Conservation (phyloP, 2,888 invertebrate species). For the Epiblema foenella region DNA sequence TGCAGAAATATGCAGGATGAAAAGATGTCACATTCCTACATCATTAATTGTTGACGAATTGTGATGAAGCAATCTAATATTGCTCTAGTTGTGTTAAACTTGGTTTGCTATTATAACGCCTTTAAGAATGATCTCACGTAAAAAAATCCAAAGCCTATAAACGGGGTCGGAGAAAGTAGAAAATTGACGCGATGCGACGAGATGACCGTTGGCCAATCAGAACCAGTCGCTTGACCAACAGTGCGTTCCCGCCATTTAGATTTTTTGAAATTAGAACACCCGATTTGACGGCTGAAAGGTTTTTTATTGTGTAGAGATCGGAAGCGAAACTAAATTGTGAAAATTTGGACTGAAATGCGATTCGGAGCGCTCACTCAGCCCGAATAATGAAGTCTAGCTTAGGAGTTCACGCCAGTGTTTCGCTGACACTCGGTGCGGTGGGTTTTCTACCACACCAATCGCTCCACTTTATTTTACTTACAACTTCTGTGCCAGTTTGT, state of each 20-base stretch:
- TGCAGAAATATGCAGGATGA: too few species aligned
- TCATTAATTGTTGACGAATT: not conserved
- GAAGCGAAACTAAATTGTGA: conserved; percentile 18
- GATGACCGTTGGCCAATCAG: conserved; percentile 70
- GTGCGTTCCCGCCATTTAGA: conserved; percentile 47
- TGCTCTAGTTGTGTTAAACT: not conserved
- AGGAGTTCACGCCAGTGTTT: conserved; percentile 63
- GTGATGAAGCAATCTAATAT: conserved; percentile 1
- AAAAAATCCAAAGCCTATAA: conserved; percentile 59
- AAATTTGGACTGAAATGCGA: conserved; percentile 31
- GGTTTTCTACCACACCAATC: conserved; percentile 54
- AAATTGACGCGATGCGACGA: conserved; percentile 64
- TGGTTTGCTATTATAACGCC: conserved; percentile 5
- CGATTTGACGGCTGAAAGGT: conserved; percentile 38
- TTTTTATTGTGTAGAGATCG: conserved; percentile 31
- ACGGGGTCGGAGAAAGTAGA: conserved; percentile 82
- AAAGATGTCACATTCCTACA: not conserved
- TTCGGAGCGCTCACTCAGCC: conserved; percentile 23
- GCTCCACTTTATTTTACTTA: conserved; percentile 44
- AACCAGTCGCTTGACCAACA: conserved; percentile 63
- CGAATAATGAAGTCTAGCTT: conserved; percentile 13
- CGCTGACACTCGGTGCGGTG: conserved; percentile 71
- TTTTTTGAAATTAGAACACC: conserved; percentile 50
- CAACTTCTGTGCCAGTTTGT: conserved; percentile 49
- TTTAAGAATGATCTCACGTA: not conserved